phyloP scores from a whole-genome alignment of 2,888 invertebrate genomes.

The Drosophila aldrichi region DNA sequence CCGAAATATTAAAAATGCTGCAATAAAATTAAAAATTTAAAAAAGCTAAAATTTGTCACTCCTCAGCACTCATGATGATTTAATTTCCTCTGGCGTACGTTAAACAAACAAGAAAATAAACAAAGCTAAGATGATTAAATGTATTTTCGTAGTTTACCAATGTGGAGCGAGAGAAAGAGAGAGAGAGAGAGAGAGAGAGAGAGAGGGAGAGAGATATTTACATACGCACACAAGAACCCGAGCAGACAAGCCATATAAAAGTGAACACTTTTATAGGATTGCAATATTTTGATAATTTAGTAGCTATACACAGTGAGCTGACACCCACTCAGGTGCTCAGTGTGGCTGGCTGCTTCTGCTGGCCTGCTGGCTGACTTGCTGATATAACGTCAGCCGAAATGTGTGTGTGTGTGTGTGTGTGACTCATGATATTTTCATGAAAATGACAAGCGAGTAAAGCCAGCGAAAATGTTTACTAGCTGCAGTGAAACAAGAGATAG shows the following conservation, averaged over 20 bases:
- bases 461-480: conserved; percentile 20
- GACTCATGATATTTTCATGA: conserved; percentile 40
- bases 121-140: conserved; percentile 49
- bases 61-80: conserved; percentile 61
- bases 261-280: conserved; percentile 57
- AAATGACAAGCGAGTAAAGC: conserved; percentile 32
- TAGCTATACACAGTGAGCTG: conserved; percentile 35
- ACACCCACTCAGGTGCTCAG: conserved; percentile 68
- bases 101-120: conserved; percentile 33
- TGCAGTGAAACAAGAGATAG: conserved; percentile 27
- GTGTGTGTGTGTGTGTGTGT: too few relatives aligned
- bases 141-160: conserved; percentile 58
- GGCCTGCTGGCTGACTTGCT: conserved; percentile 10
- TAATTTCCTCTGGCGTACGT: conserved; percentile 65
- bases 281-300: conserved; percentile 77
- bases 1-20: too few relatives aligned
- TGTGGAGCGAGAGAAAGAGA: conserved; percentile 31
- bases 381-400: conserved; percentile 31
- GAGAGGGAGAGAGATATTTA: too few relatives aligned
- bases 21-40: too few relatives aligned
- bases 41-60: conserved; percentile 65
- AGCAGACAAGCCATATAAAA: conserved; percentile 32
- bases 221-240: conserved; percentile 7
- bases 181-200: too few relatives aligned
- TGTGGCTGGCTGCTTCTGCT: conserved; percentile 1